Evolutionary conservation across 64 coral and sea anemone species (phyloP), one percentile per base, ranked within the genome.

Genomic region (Stylophora pistillata): DNA sequence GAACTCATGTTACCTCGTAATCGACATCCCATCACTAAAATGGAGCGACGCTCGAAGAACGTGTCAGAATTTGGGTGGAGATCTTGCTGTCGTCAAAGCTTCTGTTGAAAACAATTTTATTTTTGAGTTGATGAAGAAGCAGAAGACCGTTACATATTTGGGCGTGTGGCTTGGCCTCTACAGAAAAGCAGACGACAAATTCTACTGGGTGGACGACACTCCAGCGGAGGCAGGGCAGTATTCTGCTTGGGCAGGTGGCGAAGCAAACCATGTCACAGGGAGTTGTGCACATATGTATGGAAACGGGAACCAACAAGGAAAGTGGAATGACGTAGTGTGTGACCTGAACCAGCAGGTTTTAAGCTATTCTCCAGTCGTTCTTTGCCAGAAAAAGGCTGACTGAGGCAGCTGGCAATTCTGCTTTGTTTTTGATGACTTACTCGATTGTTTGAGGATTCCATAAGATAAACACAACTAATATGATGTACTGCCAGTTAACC

Each of bases 131-230:
- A 18, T 82, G 33, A 82, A 37, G 59, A 64, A 64, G 3, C 79
- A 82, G 30, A 63, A 64, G 30, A 64, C 58, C 1, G 13, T 41
- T 1, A 65, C 79, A 63, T 0, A 0, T 2, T 82, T 1, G 57
- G 79, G 79, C 12, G 79, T 47, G 57, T 82, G 79, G 79, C 79
- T 82, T 64, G 79, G 79, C 23, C 37, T 82, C 34, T 13, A 47
- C 58, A 30, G 59, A 28, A 64, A 64, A 20, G 58, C 57, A 0
- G 79, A 82, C 79, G 65, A 82, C 3, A 82, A 82, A 59, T 82
- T 66, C 58, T 82, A 82, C 59, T 66, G 58, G 79, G 37, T 82
- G 34, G 79, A 82, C 29, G 79, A 34, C 12, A 65, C 57, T 41
- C 79, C 79, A 65, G 16, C 65, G 16, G n/a, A 18, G n/a, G 10